phyloP scores from a whole-genome alignment of 2,113 vertebrate species.

The Neolamprologus cancellatus region DNA sequence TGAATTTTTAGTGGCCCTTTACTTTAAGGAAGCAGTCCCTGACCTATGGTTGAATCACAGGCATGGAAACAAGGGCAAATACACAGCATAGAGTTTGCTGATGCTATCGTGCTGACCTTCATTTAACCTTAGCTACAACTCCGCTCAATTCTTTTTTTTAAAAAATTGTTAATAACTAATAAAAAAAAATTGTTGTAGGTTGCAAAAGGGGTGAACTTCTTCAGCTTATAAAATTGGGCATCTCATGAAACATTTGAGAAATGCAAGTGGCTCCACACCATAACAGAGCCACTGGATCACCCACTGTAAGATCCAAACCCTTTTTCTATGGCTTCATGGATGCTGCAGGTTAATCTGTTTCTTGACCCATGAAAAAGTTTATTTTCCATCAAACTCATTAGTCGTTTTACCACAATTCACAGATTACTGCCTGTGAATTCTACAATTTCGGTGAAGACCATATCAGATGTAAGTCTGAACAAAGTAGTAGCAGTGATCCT shows the following conservation, averaged over 20 bases:
- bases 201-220: background rate
- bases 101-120: background rate
- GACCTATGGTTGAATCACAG: no score
- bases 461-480: background rate
- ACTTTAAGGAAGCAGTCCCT: no score
- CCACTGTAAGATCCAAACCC: background rate
- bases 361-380: background rate
- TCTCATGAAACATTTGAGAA: background rate
- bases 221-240: background rate
- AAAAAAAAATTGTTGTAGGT: background rate
- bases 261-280: background rate
- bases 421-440: background rate
- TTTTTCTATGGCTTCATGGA: background rate
- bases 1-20: no score
- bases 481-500: background rate
- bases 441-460: background rate
- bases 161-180: background rate
- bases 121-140: background rate
- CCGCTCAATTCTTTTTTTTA: accelerated
- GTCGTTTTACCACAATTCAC: background rate
- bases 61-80: no score
- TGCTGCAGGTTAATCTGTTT: background rate
- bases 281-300: background rate
- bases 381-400: background rate
- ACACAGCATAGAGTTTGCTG: no score